phyloP scores from a whole-genome alignment of 1,140 invertebrate genomes.

The Hestina assimilis region DNA sequence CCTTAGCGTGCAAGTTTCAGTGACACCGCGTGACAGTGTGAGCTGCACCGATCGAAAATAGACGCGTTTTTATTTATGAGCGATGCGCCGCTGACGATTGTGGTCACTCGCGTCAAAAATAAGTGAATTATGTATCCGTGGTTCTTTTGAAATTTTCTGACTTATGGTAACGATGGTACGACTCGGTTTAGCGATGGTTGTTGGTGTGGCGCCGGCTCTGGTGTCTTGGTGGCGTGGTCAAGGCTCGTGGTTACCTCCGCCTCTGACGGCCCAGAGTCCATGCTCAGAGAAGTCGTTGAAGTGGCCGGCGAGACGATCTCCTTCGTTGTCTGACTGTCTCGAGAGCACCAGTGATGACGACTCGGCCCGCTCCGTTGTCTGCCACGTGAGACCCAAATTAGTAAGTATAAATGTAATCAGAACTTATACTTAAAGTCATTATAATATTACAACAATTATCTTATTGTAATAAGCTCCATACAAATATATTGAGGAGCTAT shows the following conservation, averaged over 20 bases:
- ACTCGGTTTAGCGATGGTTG: constrained; percentile 67
- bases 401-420: constrained; percentile 64
- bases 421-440: no score
- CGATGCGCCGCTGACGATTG: constrained; percentile 35
- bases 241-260: constrained; percentile 42
- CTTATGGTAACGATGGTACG: constrained; percentile 52
- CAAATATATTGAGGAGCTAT: no score
- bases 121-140: constrained; percentile 25
- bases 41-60: constrained; percentile 58
- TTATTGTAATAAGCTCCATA: no score
- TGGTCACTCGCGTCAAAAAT: not conserved
- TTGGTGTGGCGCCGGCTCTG: constrained; percentile 68
- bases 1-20: constrained; percentile 34
- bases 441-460: no score
- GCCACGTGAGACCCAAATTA: constrained; percentile 65
- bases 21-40: constrained; percentile 44
- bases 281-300: constrained; percentile 48
- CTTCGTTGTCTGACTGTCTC: constrained; percentile 67
- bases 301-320: constrained; percentile 58
- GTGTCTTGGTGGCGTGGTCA: constrained; percentile 68
- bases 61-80: constrained; percentile 56
- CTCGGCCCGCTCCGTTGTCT: constrained; percentile 67
- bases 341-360: constrained; percentile 70
- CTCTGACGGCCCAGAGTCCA: constrained; percentile 38
- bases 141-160: constrained; percentile 11